Conservation (phyloP, 2,113 vertebrate species). For the Pseudopodoces humilis region DNA sequence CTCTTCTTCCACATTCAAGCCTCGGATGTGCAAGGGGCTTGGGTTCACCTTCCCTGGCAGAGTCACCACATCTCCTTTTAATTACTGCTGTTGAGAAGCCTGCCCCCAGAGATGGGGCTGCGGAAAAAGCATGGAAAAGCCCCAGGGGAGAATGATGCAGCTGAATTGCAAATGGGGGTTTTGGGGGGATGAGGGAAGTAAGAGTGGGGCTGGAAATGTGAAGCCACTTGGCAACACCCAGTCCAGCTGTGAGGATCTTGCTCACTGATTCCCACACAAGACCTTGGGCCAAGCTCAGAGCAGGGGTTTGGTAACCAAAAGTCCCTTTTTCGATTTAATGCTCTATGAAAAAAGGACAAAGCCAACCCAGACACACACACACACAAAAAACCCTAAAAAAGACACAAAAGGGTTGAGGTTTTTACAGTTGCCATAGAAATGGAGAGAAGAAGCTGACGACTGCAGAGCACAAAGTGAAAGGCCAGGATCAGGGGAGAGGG, state of each 20-base stretch:
- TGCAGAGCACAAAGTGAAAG: slow-evolving; percentile 40
- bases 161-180: not conserved
- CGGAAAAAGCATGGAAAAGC: not conserved
- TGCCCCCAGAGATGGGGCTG: not conserved
- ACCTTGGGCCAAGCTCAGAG: not conserved
- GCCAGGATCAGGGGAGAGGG: not conserved
- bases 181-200: not conserved
- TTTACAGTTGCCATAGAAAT: slow-evolving; percentile 76
- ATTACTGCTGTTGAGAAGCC: not conserved
- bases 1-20: not conserved
- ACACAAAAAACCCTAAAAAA: not conserved
- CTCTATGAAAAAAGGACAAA: slow-evolving; percentile 12
- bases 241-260: not conserved
- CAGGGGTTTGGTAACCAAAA: not conserved
- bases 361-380: not conserved
- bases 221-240: not conserved
- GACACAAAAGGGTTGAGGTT: slow-evolving; percentile 46
- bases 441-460: slow-evolving; percentile 56
- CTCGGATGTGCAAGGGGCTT: not conserved
- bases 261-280: fast-evolving
- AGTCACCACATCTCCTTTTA: not conserved
- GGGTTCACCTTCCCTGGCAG: not conserved
- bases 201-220: fast-evolving
- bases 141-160: not conserved
- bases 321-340: not conserved